Percentiles rank a stretch among this genome's conserved stretches.
Conservation (phyloP, 2,113 vertebrate species). For the Brachypteracias leptosomus region DNA sequence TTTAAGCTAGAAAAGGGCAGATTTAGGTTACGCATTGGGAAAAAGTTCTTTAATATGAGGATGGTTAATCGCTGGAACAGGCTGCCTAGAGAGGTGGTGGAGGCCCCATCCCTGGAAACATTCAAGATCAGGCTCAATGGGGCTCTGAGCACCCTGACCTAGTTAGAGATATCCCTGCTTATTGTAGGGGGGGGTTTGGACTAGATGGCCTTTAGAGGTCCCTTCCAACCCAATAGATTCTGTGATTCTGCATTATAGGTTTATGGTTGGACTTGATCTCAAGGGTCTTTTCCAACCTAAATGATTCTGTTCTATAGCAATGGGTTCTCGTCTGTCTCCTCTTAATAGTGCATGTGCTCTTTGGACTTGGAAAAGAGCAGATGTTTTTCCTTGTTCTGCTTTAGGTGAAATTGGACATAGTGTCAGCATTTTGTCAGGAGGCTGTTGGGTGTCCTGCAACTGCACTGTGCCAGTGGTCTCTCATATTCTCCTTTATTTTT, state of each 20-base stretch:
- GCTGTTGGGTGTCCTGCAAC: neutral
- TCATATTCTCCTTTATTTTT: neutral
- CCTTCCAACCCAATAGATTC: too few relatives aligned
- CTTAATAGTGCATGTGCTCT: neutral
- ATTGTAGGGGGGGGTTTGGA: too few relatives aligned
- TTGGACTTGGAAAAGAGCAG: neutral
- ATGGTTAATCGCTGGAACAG: too few relatives aligned
- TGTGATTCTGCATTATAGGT: neutral
- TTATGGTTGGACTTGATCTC: neutral
- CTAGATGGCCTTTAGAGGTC: too few relatives aligned
- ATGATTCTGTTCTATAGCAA: neutral
- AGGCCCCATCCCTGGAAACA: too few relatives aligned
- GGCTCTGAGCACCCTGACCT: too few relatives aligned
- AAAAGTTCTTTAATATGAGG: too few relatives aligned
- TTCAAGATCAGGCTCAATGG: too few relatives aligned
- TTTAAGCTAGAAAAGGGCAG: too few relatives aligned
- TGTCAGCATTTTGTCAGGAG: neutral
- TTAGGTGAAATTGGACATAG: neutral
- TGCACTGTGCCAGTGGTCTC: rapidly evolving
- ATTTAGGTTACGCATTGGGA: too few relatives aligned
- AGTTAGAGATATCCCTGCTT: too few relatives aligned
- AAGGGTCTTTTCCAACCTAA: neutral
- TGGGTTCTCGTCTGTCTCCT: neutral
- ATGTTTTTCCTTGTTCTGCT: neutral
- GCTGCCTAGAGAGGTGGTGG: too few relatives aligned